phyloP scores from a whole-genome alignment of 2,113 vertebrate genomes.

The Hylia prasina region DNA sequence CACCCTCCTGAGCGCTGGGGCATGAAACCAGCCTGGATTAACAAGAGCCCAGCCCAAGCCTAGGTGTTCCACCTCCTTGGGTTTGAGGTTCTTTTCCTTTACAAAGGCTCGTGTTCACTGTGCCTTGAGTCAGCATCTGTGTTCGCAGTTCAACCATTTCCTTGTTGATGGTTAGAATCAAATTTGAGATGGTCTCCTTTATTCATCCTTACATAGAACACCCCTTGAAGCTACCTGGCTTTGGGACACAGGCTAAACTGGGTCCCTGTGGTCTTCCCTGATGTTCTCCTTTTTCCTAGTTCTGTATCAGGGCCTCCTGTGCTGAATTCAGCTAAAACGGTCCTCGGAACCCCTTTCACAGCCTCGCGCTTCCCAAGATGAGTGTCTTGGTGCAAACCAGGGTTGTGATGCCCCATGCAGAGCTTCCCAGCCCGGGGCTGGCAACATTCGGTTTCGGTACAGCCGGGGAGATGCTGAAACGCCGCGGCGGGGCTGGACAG shows the following conservation, averaged over 20 bases:
- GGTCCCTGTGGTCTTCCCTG: neutral
- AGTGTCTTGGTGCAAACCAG: neutral
- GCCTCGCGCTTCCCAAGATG: accelerated
- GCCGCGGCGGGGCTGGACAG: neutral
- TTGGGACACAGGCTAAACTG: neutral
- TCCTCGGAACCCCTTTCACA: neutral
- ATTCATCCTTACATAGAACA: neutral
- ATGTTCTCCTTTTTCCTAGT: neutral
- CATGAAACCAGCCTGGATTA: neutral
- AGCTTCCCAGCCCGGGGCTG: neutral
- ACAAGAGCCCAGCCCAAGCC: neutral
- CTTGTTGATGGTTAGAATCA: neutral
- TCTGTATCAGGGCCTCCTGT: accelerated
- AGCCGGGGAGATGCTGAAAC: neutral
- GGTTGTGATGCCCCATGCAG: neutral
- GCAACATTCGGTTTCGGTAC: accelerated
- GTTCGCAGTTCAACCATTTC: neutral
- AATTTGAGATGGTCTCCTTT: neutral
- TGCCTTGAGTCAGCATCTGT: neutral
- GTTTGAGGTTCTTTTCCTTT: neutral
- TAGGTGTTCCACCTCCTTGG: neutral
- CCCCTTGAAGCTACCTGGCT: accelerated
- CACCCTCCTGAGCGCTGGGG: accelerated
- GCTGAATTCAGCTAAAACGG: neutral
- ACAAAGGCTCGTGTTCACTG: accelerated